These are phyloP conservation scores for Presbytis comata DNA, from an alignment of 2,797 vertebrate genomes.

Conservation along the genomic window DNA sequence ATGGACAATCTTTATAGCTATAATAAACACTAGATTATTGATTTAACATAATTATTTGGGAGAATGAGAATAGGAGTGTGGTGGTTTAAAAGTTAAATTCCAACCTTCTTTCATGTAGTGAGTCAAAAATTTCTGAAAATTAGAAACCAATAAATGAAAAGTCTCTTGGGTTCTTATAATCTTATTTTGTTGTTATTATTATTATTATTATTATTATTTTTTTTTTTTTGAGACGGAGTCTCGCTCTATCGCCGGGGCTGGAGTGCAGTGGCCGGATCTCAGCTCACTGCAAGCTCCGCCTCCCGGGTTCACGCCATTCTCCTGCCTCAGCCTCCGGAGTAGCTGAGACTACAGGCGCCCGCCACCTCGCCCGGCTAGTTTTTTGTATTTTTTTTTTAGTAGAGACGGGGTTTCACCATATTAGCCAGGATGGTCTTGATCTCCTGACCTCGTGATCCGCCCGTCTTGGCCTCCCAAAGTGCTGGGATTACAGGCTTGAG, in stretches of 20 bases:
- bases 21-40: background rate
- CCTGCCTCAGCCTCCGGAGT: no score
- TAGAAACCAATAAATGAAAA: background rate
- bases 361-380: no score
- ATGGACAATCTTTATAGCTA: background rate
- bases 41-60: background rate
- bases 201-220: no score
- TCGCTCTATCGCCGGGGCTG: background rate
- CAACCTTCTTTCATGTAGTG: background rate
- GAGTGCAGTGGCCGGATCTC: background rate
- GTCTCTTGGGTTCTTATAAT: background rate
- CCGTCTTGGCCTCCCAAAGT: no score
- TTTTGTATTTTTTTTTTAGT: no score
- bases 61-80: background rate
- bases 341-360: no score
- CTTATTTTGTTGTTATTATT: background rate
- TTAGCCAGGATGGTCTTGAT: no score
- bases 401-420: no score
- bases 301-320: background rate
- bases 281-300: background rate
- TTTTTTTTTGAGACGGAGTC: background rate
- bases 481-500: no score
- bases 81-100: background rate
- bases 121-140: constrained; percentile 1
- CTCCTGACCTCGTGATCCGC: no score